Base-by-base conservation (phyloP, 30 jellyfish, hydroid and myxozoan species). In the Aurelia sp. region DNA sequence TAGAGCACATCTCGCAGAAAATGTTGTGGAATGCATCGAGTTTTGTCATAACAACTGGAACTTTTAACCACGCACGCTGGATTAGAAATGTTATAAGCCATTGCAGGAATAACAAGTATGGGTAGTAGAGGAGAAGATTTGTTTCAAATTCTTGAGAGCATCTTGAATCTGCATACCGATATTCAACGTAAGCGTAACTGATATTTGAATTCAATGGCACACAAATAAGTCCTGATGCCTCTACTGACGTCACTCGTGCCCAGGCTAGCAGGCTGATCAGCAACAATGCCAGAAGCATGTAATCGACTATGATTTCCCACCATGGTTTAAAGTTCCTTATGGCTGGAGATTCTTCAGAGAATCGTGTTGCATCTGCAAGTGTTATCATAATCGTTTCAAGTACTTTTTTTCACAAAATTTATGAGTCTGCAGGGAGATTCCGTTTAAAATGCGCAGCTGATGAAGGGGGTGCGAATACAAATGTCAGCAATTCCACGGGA, bases 101-200 rank as follows among this genome's bases (percentile, higher is more conserved):
- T 35, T 78, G 92, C 11, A 66, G 58, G 47, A 89, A 75, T 17
- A 74, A 74, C 55, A 89, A 22, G 66, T 89, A 89, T 52, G 97
- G 97, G 71, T 89, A 89, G 72, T 88, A 88, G 57, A 88, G 76
- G 7, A 88, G 44, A 13, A 78, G 64, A 40, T 86, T 78, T 13
- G 96, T 66, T 88, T 79, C 91, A 55, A 88, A 62, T 81, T 88
- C 96, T 70, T 88, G 96, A 22, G 96, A 78, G 74, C 96, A 88
- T 18, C 96, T 72, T 17, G 96, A 78, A 48, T 88, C 80, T n/a
- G 91, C 86, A 65, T 88, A 88, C 13, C 91, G 89, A 52, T 33
- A 74, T 51, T 88, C 96, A 10, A 74, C 81, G 47, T 50, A 88
- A 41, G 89, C 96, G 62, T 76, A 88, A 5, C 73, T 72, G 37